phyloP scores from a whole-genome alignment of 2,888 invertebrate species.

The Protophormia terraenovae region DNA sequence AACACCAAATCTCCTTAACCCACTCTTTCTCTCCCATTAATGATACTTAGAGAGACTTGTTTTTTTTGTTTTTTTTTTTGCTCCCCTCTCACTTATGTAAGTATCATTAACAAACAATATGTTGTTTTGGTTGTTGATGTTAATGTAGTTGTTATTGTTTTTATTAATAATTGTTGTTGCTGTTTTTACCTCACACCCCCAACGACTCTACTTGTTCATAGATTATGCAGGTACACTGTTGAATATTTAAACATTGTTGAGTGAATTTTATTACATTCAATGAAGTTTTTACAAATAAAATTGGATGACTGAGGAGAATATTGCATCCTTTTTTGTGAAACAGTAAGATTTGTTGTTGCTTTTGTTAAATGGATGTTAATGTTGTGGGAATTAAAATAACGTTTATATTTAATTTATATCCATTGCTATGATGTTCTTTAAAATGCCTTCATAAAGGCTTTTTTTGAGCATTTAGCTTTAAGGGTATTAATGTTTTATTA shows the following conservation, averaged over 20 bases:
- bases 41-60: not conserved
- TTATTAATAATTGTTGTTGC: constrained; percentile 35
- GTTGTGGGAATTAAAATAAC: constrained; percentile 63
- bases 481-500: constrained; percentile 28
- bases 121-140: too few species aligned
- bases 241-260: constrained; percentile 75
- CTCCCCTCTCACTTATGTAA: constrained; percentile 38
- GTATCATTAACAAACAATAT: constrained; percentile 54
- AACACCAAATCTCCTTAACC: not conserved
- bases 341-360: not conserved
- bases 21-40: not conserved
- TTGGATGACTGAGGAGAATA: not conserved
- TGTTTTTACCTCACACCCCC: constrained; percentile 69
- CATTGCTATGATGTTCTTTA: constrained; percentile 26
- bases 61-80: not conserved
- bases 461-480: constrained; percentile 73
- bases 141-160: constrained; percentile 37
- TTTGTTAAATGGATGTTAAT: constrained; percentile 54
- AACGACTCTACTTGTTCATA: constrained; percentile 77
- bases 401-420: constrained; percentile 63
- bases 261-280: constrained; percentile 53
- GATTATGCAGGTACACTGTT: constrained; percentile 79
- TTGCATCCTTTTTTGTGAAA: constrained; percentile 27
- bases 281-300: not conserved
- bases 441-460: constrained; percentile 20